Evolutionary conservation across 2,888 invertebrate genomes (phyloP).

Genomic region (Caenorhabditis panamensis): DNA sequence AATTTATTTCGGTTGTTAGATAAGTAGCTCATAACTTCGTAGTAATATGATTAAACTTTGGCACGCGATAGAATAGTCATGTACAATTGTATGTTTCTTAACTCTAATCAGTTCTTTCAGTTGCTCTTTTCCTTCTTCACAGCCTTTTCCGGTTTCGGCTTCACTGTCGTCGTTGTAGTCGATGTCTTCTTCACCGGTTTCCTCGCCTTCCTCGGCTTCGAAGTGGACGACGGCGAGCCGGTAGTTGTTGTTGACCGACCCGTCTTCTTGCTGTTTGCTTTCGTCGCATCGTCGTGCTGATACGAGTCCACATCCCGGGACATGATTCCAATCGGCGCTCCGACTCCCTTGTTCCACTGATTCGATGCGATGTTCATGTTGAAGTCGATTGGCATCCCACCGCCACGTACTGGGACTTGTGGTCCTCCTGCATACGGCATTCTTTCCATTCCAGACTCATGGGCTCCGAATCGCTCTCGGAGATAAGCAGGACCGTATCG

Average conservation of each 20-base stretch:
- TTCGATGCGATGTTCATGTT: constrained; percentile 58
- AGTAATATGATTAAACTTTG: constrained; percentile 9
- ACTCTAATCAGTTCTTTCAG: background rate
- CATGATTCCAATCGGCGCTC: constrained; percentile 48
- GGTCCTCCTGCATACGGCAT: constrained; percentile 39
- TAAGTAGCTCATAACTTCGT: constrained; percentile 19
- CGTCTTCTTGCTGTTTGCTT: constrained; percentile 39
- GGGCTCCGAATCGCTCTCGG: constrained; percentile 45
- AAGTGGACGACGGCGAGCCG: constrained; percentile 32
- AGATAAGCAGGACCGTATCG: constrained; percentile 58
- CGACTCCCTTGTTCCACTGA: constrained; percentile 52
- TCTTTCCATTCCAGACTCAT: constrained; percentile 16
- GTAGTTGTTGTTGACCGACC: constrained; percentile 15
- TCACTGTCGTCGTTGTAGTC: constrained; percentile 24
- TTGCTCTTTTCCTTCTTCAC: constrained; percentile 16
- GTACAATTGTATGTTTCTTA: constrained; percentile 27
- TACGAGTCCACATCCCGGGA: constrained; percentile 59
- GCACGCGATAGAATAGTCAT: constrained; percentile 22
- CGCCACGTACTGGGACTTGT: constrained; percentile 49
- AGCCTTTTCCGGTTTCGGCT: constrained; percentile 29
- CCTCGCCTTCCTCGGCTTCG: constrained; percentile 40
- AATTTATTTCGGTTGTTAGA: constrained; percentile 24
- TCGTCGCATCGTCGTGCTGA: constrained; percentile 56
- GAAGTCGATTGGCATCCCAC: constrained; percentile 46
- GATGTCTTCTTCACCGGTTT: constrained; percentile 40